Evolutionary conservation across 1,140 invertebrate genomes (phyloP), one percentile per base, ranked within the genome.

Genomic region (Ericerus pela): DNA sequence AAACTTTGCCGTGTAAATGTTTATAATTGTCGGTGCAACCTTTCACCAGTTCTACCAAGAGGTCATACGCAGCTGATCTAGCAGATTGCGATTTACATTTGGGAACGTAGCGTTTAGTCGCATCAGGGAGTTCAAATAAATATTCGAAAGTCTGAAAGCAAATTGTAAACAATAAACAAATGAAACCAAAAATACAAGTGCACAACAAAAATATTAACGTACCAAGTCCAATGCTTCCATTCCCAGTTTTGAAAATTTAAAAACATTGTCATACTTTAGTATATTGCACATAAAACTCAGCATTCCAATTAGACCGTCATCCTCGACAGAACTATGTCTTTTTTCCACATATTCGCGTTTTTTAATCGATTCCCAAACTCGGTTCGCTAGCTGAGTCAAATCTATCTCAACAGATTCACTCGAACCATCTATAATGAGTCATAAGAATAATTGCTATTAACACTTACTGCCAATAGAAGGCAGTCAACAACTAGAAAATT

Each of bases 61-160:
- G 69, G 71, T 95, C 91, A 65, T 90, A 96, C 0, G 88, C 87
- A 1, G 88, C 84, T 0, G 88, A 86, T 27, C 92, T 75, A 0
- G 89, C 86, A 22, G 85, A 78, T 56, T 84, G 81, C 41, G 88
- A 91, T 70, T 96, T 95, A 69, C 90, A 95, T 66, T 93, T 93
- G 0, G 92, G 91, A 4, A 93, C 78, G 62, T 90, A 80, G 14
- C 90, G 77, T 52, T 86, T 79, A 54, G 78, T 76, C 0, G 89
- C 85, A 64, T 82, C 89, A 0, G 91, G 88, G 41, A 94, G 75
- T 27, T 88, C 87, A 68, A 96, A 96, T 4, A 96, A 71, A 67
- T 85, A 89, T 27, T 86, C 81, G 66, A 93, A 94, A 0, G 92
- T 76, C 72, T 85, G 69, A 31, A 70, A 61, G 26, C 61, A 38